Percentiles rank a stretch among this genome's conserved stretches.
phyloP scores from a whole-genome alignment of 2,797 vertebrate species.

The Ctenopoma kingsleyae region DNA sequence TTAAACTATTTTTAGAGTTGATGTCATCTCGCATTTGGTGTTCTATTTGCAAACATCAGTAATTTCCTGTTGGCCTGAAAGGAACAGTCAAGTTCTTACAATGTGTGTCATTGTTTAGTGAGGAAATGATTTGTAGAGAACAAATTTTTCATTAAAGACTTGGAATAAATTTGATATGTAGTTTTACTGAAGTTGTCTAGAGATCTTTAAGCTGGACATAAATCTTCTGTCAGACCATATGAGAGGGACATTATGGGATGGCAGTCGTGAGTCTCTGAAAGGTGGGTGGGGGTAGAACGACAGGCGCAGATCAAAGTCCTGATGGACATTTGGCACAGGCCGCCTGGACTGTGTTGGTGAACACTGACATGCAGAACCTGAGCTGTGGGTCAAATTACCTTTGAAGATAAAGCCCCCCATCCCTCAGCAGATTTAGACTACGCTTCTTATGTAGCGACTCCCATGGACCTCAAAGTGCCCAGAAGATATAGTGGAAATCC shows the following conservation, averaged over 20 bases:
- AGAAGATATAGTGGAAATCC: conserved; percentile 32
- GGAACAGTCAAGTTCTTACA: neutral
- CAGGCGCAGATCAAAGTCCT: conserved; percentile 74
- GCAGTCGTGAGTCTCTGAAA: conserved; percentile 43
- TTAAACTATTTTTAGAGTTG: conserved; percentile 32
- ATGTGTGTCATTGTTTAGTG: conserved; percentile 6
- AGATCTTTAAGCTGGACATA: conserved; percentile 43
- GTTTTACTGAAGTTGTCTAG: conserved; percentile 37
- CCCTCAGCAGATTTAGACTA: conserved; percentile 40
- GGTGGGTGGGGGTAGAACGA: conserved; percentile 56
- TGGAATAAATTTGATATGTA: conserved; percentile 25
- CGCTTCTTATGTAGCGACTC: conserved; percentile 50
- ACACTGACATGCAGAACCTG: conserved; percentile 73
- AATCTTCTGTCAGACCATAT: conserved; percentile 47
- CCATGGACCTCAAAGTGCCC: conserved; percentile 41
- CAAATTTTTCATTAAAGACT: conserved; percentile 23
- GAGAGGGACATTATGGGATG: conserved; percentile 35
- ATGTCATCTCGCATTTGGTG: conserved; percentile 26
- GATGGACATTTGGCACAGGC: conserved; percentile 72
- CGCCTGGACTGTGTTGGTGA: conserved; percentile 52
- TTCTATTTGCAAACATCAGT: conserved; percentile 32
- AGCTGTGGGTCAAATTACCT: conserved; percentile 78
- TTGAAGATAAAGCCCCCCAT: conserved; percentile 75
- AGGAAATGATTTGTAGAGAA: conserved; percentile 26
- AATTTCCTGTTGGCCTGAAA: conserved; percentile 37